Percentiles rank a stretch among this genome's conserved stretches.
phyloP scores from a whole-genome alignment of 2,888 invertebrate genomes.

The Catocala nupta region DNA sequence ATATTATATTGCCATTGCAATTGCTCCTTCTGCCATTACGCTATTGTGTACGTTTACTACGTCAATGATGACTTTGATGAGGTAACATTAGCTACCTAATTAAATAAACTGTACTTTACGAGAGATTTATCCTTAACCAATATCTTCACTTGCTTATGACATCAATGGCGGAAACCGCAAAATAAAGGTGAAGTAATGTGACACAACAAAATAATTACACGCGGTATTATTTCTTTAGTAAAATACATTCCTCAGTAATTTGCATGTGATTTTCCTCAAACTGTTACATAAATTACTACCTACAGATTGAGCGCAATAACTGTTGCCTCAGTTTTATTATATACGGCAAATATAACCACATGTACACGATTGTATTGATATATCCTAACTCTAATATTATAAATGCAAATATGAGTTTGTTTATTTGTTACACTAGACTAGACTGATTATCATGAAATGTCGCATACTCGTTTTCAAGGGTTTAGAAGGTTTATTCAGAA shows the following conservation, averaged over 20 bases:
- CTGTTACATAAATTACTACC: conserved; percentile 3
- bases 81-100: too few relatives aligned
- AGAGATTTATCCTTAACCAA: neutral
- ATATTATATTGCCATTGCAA: too few relatives aligned
- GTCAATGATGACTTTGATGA: too few relatives aligned
- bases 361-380: too few relatives aligned
- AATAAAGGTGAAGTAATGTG: conserved; percentile 18
- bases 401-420: too few relatives aligned
- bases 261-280: conserved; percentile 27
- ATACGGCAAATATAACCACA: neutral
- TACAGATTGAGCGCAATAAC: neutral
- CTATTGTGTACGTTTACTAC: too few relatives aligned
- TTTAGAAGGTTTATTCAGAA: too few relatives aligned
- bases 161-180: conserved; percentile 20
- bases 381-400: too few relatives aligned
- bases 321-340: neutral
- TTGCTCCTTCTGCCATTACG: too few relatives aligned
- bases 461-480: too few relatives aligned
- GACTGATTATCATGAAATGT: too few relatives aligned
- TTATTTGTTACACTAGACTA: too few relatives aligned
- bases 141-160: neutral
- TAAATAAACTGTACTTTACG: neutral
- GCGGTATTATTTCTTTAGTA: neutral
- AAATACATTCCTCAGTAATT: conserved; percentile 14
- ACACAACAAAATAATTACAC: conserved; percentile 14